Base-by-base conservation (phyloP, 2,113 vertebrate species). In the Cyanoderma ruficeps region DNA sequence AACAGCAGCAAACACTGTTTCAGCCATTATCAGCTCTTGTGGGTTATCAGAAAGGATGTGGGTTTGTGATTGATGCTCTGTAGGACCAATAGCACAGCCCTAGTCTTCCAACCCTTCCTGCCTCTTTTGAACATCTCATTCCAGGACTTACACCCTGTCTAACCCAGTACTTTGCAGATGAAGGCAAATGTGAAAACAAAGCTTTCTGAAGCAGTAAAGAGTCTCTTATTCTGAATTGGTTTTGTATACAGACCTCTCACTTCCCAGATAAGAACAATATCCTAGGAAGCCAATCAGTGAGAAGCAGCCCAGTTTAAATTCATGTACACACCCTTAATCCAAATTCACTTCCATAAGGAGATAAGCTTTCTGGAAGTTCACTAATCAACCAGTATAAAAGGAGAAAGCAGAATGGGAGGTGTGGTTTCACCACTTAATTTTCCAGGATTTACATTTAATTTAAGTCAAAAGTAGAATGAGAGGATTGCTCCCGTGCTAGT, bases 361-460 rank as follows among this genome's bases (percentile, higher is more conserved):
- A 96, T 96, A 96, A 93, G 67, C n/a, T 83, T 94, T 82, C 78
- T 47, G 24, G 37, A 83, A 52, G 46, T 83, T 94, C 59, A 55
- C 81, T 91, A 77, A 85, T 90, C 79, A 95, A 53, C 50, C 13
- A 33, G n/a, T 22, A 24, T 30, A 85, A 91, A 25, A 52, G 46
- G 39, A 87, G 49, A 89, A 79, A 85, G 44, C 28, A 89, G 57
- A 75, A 87, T 3, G 1, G 21, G 57, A 91, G 69, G 81, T 83
- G 57, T 78, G 61, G 56, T 68, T 91, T 91, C 52, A 50, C 41
- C 68, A 55, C 35, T 56, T 42, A 52, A 27, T 89, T 95, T 87
- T 82, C 77, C 53, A 84, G 74, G 37, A 76, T 65, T 94, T 87
- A 60, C 13, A 67, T 83, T 92, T 79, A 44, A 65, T 80, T 88